Conservation (phyloP, 1,140 invertebrate genomes). For the Gryon sp. region DNA sequence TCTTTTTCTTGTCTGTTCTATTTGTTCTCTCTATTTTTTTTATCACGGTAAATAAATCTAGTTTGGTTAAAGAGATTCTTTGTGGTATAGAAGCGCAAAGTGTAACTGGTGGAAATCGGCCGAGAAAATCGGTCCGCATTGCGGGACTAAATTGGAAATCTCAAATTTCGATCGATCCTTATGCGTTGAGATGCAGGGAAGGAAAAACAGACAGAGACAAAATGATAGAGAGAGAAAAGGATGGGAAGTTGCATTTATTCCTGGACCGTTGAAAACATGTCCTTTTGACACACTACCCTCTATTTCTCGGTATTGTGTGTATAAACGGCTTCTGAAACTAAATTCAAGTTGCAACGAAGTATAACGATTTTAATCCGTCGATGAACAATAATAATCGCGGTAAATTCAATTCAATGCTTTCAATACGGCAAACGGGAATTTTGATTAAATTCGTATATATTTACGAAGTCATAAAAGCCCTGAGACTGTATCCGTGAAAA, state of each 20-base stretch:
- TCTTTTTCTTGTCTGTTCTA: no score
- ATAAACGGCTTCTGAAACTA: conserved; percentile 1
- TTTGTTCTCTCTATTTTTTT: no score
- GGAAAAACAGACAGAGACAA: no score
- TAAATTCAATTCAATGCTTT: no score
- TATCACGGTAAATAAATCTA: conserved; percentile 52
- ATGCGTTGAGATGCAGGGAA: no score
- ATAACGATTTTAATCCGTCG: neutral
- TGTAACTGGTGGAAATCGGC: conserved; percentile 39
- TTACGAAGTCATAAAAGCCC: no score
- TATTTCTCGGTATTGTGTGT: conserved; percentile 10
- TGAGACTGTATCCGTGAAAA: no score
- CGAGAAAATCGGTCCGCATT: conserved; percentile 38
- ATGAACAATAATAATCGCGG: neutral
- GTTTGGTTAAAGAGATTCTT: conserved; percentile 52
- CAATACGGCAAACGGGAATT: no score
- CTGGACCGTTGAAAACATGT: conserved; percentile 2
- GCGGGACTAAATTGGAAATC: conserved; percentile 47
- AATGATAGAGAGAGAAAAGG: no score
- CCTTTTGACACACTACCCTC: conserved; percentile 11
- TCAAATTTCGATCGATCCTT: conserved; percentile 28
- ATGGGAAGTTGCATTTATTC: conserved; percentile 16
- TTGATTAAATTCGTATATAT: no score
- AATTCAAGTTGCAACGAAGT: conserved; percentile 12
- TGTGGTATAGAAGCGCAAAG: conserved; percentile 21